Base-by-base conservation (phyloP, 2,888 invertebrate species). In the Teleogryllus oceanicus region DNA sequence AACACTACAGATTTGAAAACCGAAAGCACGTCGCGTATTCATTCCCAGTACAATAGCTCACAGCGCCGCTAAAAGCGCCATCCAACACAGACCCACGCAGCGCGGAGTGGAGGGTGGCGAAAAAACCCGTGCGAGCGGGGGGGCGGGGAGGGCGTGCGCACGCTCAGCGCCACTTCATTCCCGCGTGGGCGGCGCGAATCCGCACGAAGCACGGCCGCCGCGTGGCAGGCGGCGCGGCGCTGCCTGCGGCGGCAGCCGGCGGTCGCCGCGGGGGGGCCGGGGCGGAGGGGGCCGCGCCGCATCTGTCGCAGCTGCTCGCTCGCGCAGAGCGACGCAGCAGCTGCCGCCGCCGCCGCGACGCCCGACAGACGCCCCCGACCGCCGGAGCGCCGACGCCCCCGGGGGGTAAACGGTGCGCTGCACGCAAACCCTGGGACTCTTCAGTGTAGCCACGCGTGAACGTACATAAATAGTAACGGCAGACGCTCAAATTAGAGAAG, bases 161-260 rank as follows among this genome's bases (percentile, higher is more conserved):
- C 37, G 37, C 37, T 37, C 37, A 37, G 37, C 37, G 37, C 37
- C 37, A 37, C 37, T 37, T 37, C 37, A 37, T 37, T 37, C 37
- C 37, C 37, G 37, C 37, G 37, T 37, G 37, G 37, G 37, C 37
- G 37, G 37, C 37, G 37, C 37, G 37, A 37, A 37, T 37, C 37
- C 37, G 8, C 37, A 37, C 37, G 37, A 37, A 37, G 37, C 37
- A 1, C 37, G 37, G 37, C 37, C 37, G 37, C 37, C 37, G 37
- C 37, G 37, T 37, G 37, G 80, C 77, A 62, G 77, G 77, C 49
- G 50, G 74, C 74, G 77, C 11, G 74, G 49, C 5, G 20, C 11
- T n/a, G 49, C 21, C 49, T 75, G 49, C 78, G 20, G 75, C 37
- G 74, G 74, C 50, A 74, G 21, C 18, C 18, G 12, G 13, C 74